Conservation (phyloP, 2,888 invertebrate species). For the Phaonia tiefii region DNA sequence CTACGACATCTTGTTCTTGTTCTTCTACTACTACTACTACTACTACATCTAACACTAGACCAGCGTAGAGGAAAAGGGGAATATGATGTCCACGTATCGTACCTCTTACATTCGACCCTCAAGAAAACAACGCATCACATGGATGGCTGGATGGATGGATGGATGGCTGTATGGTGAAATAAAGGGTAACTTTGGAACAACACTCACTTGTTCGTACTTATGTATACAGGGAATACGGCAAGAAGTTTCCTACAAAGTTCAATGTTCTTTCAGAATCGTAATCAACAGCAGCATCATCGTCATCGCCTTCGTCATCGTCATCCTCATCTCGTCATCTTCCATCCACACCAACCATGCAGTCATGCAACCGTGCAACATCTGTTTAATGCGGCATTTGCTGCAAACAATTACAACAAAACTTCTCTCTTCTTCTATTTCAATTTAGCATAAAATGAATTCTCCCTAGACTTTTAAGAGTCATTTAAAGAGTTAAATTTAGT, state of each 20-base stretch:
- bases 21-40: neutral
- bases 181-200: slow-evolving; percentile 30
- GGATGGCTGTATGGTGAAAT: slow-evolving; percentile 1
- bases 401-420: neutral
- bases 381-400: slow-evolving; percentile 38
- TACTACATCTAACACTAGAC: too few species aligned
- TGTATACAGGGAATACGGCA: slow-evolving; percentile 18
- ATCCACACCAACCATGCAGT: neutral
- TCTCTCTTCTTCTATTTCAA: slow-evolving; percentile 20
- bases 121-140: slow-evolving; percentile 24
- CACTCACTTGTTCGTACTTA: neutral
- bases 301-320: neutral
- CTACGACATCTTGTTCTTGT: neutral
- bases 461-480: neutral
- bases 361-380: slow-evolving; percentile 26
- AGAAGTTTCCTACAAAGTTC: slow-evolving; percentile 50
- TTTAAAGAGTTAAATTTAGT: neutral
- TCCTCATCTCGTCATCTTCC: neutral
- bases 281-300: neutral
- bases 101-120: neutral
- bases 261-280: slow-evolving; percentile 62
- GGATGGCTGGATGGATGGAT: slow-evolving; percentile 5
- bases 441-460: slow-evolving; percentile 17
- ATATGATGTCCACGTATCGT: neutral
- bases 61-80: too few species aligned